Conservation (phyloP, 2,888 invertebrate genomes). For the Lochmaea crataegi region DNA sequence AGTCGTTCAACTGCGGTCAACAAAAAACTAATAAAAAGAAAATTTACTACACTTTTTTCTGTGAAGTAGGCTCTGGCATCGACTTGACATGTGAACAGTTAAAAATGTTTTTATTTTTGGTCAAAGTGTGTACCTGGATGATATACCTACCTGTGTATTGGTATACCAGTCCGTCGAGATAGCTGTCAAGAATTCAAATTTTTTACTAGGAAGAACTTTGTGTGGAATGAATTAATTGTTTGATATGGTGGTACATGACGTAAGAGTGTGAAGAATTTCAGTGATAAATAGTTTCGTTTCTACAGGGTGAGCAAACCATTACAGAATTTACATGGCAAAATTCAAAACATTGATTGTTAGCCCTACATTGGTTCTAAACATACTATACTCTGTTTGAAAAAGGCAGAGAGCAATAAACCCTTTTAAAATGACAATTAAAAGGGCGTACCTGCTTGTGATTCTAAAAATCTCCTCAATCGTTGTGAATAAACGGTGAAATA, state of each 20-base stretch:
- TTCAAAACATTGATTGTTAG: no score
- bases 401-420: no score
- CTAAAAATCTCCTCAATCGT: no score
- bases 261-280: neutral
- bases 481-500: no score
- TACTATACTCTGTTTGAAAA: no score
- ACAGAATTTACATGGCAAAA: neutral
- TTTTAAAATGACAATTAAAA: no score
- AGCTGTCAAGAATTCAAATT: constrained; percentile 6
- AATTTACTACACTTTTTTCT: constrained; percentile 62
- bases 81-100: constrained; percentile 58
- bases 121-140: constrained; percentile 54
- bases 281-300: constrained; percentile 3
- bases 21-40: constrained; percentile 59
- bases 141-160: neutral
- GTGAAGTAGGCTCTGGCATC: constrained; percentile 59
- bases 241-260: neutral
- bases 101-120: constrained; percentile 38
- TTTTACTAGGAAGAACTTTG: neutral
- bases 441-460: no score
- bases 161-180: neutral
- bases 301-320: neutral
- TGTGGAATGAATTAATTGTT: constrained; percentile 5
- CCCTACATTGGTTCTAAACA: no score
- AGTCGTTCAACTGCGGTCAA: constrained; percentile 56